Evolutionary conservation across 2,888 invertebrate species (phyloP).

Genomic region (Antheraea yamamai): DNA sequence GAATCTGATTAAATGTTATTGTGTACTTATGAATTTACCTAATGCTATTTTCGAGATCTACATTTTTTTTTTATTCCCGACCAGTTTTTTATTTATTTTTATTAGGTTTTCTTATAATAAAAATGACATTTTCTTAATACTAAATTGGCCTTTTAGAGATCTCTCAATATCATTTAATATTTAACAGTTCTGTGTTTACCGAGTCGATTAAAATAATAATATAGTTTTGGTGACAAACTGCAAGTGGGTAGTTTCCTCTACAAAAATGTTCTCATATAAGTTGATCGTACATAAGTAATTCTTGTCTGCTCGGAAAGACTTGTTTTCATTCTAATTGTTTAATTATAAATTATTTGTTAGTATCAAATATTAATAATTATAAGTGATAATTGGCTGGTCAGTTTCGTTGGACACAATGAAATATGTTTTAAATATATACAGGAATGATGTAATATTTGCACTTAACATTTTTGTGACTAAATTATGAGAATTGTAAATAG

Average conservation of each 20-base stretch:
- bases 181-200: too few relatives aligned
- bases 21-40: too few relatives aligned
- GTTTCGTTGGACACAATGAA: slow-evolving; percentile 34
- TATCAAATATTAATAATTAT: slow-evolving; percentile 37
- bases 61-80: too few relatives aligned
- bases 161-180: too few relatives aligned
- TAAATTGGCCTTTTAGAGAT: too few relatives aligned
- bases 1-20: too few relatives aligned
- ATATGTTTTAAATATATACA: slow-evolving; percentile 22
- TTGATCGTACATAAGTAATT: slow-evolving; percentile 53
- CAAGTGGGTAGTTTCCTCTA: slow-evolving; percentile 34
- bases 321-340: slow-evolving; percentile 36
- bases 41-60: too few relatives aligned
- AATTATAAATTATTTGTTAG: slow-evolving; percentile 26
- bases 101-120: too few relatives aligned
- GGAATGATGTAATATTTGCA: slow-evolving; percentile 37
- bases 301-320: slow-evolving; percentile 50
- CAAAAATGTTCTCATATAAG: slow-evolving; percentile 48
- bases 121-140: too few relatives aligned
- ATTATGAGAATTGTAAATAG: slow-evolving; percentile 65
- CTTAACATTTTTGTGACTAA: slow-evolving; percentile 37
- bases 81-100: too few relatives aligned
- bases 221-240: not conserved
- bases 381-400: slow-evolving; percentile 40
- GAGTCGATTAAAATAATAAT: not conserved